These are phyloP conservation scores for Lucilia cuprina DNA, from an alignment of 1,140 invertebrate genomes.

Conservation along the genomic window DNA sequence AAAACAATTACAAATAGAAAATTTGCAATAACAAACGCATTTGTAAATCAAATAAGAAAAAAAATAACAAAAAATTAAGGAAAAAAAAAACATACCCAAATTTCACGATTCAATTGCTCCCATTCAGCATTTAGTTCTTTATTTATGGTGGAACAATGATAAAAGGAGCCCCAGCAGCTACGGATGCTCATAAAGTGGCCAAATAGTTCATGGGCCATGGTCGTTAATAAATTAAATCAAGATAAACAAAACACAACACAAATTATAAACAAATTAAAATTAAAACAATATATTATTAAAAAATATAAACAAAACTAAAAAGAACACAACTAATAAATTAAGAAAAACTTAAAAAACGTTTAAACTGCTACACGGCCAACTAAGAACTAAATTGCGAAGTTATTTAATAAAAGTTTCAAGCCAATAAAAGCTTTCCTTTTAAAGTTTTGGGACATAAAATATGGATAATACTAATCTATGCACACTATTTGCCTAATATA, in stretches of 20 bases:
- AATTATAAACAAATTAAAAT: not conserved
- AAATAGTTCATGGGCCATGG: constrained; percentile 8
- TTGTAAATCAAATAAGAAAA: not conserved
- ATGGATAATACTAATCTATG: no score
- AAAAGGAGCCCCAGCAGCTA: constrained; percentile 29
- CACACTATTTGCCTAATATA: no score
- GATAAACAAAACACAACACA: not conserved
- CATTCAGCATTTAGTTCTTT: constrained; percentile 38
- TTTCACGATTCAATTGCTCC: constrained; percentile 37
- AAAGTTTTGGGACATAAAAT: no score
- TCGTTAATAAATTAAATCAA: not conserved
- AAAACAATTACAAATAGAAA: not conserved
- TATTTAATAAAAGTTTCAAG: no score
- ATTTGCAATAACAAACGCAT: not conserved
- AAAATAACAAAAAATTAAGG: not conserved
- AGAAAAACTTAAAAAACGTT: not conserved
- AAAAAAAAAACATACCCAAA: constrained; percentile 37
- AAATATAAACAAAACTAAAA: not conserved
- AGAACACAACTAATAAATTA: not conserved
- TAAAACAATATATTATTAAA: not conserved
- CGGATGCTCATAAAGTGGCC: not conserved
- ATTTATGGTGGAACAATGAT: constrained; percentile 31
- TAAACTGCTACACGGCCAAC: no score
- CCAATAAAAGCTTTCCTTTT: not conserved
- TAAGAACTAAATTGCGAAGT: not conserved